A percentile compares a stretch with the other conserved stretches of the same genome.
These are phyloP conservation scores for Protobothrops mucrosquamatus DNA, from an alignment of 2,113 vertebrate species.

Conservation along the genomic window DNA sequence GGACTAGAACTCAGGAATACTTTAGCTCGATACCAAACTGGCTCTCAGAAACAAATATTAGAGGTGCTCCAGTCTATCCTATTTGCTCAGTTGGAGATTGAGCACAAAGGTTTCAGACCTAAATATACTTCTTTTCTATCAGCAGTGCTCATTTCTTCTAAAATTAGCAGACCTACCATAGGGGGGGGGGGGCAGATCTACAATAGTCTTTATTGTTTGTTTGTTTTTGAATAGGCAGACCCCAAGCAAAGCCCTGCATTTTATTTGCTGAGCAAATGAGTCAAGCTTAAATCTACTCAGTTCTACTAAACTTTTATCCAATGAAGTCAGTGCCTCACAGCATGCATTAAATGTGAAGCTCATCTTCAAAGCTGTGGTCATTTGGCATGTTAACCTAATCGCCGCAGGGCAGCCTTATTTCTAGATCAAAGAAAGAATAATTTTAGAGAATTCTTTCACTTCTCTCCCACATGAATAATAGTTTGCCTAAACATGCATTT, in stretches of 20 bases:
- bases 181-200: background rate
- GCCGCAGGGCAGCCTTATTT: slow-evolving; percentile 59
- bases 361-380: slow-evolving; percentile 59
- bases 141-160: background rate
- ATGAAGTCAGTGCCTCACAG: slow-evolving; percentile 56
- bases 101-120: background rate
- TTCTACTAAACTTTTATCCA: slow-evolving; percentile 54
- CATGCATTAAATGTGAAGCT: slow-evolving; percentile 41
- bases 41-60: background rate
- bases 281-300: slow-evolving; percentile 55
- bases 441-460: slow-evolving; percentile 34
- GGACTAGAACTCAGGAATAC: background rate
- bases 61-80: background rate
- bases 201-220: slow-evolving; percentile 7
- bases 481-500: slow-evolving; percentile 63
- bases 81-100: background rate
- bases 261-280: slow-evolving; percentile 45
- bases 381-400: slow-evolving; percentile 64
- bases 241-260: slow-evolving; percentile 20
- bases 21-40: background rate
- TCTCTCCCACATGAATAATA: slow-evolving; percentile 36
- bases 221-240: slow-evolving; percentile 18
- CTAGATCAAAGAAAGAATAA: slow-evolving; percentile 67
- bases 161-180: background rate
- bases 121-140: background rate